A percentile compares a stretch with the other conserved stretches of the same genome.
phyloP scores from a whole-genome alignment of 2,797 vertebrate genomes.

The Chrosomus eos region DNA sequence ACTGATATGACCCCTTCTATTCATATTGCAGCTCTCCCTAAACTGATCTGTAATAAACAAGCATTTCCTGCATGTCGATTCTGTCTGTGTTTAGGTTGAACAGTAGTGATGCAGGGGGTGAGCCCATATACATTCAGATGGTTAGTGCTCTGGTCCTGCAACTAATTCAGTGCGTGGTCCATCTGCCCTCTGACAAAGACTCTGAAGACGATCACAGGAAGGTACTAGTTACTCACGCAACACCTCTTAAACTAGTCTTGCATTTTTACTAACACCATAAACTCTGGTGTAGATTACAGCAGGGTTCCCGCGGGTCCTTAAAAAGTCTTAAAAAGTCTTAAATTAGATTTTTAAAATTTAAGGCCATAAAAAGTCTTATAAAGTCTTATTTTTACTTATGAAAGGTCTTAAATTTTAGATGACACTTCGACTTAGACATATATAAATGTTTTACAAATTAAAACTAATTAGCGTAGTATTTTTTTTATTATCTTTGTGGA shows the following conservation, averaged over 20 bases:
- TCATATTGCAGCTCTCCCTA: background rate
- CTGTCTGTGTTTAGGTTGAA: constrained; percentile 82
- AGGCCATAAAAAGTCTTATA: no score
- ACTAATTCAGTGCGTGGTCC: constrained; percentile 98
- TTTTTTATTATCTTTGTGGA: no score
- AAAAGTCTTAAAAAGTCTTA: no score
- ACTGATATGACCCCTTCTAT: constrained; percentile 48
- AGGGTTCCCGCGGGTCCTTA: no score
- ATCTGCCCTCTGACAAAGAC: constrained; percentile 89
- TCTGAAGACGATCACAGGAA: constrained; percentile 88
- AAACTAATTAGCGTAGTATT: no score
- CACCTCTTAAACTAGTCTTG: background rate
- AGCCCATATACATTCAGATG: constrained; percentile 98
- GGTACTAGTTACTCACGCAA: background rate
- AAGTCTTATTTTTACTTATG: no score
- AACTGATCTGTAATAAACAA: background rate
- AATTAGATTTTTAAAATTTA: no score
- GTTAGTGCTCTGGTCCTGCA: constrained; percentile 96
- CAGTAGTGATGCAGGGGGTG: constrained; percentile 94
- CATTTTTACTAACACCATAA: background rate
- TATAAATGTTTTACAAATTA: no score
- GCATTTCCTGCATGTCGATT: background rate
- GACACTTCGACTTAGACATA: no score
- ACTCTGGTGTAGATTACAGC: background rate
- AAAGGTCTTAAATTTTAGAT: no score